Evolutionary conservation across 2,113 vertebrate genomes (phyloP).

Genomic region (Heteronetta atricapilla): DNA sequence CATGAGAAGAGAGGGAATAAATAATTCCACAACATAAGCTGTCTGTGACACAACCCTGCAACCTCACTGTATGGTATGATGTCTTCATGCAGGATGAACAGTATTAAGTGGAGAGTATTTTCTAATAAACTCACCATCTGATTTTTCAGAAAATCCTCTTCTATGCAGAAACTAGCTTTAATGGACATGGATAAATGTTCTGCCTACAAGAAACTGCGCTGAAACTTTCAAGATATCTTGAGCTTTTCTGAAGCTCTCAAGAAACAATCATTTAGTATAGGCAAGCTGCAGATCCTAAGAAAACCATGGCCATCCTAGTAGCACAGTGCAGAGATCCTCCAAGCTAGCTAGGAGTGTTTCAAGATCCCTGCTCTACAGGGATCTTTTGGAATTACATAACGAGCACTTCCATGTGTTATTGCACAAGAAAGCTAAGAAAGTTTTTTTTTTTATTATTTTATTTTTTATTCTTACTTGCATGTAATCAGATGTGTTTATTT

Average conservation of each 20-base stretch:
- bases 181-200: not conserved
- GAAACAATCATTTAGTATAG: not conserved
- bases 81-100: not conserved
- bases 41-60: not conserved
- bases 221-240: not conserved
- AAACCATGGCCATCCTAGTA: not conserved
- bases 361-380: not conserved
- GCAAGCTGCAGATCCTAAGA: not conserved
- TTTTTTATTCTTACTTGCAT: not conserved
- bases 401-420: not conserved
- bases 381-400: not conserved
- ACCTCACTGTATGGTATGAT: not conserved
- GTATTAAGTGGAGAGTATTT: not conserved
- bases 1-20: not conserved
- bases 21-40: not conserved
- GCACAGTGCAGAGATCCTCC: not conserved
- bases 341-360: not conserved
- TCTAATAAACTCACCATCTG: not conserved
- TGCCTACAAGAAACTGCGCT: not conserved
- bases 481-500: not conserved
- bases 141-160: not conserved
- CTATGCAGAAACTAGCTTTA: not conserved
- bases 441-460: not conserved
- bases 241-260: not conserved
- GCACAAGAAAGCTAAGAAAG: not conserved